These are phyloP conservation scores for Caenorhabditis elegans DNA, from an alignment of 1,140 invertebrate genomes.

Conservation along the genomic window WBcel235 BX284602.5:4711001-4711500, in stretches of 20 bases:
- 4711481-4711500: slow-evolving; percentile 77
- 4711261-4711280: slow-evolving; percentile 79
- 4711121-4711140: slow-evolving; percentile 27
- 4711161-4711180: slow-evolving; percentile 18
- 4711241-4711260: slow-evolving; percentile 76
- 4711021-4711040: slow-evolving; percentile 42
- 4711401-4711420: not conserved
- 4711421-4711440: slow-evolving; percentile 68
- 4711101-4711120: slow-evolving; percentile 34
- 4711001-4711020: slow-evolving; percentile 18
- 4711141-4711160: slow-evolving; percentile 42
- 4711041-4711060: slow-evolving; percentile 26
- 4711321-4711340: slow-evolving; percentile 78
- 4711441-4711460: slow-evolving; percentile 89
- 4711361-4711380: slow-evolving; percentile 70
- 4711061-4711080: slow-evolving; percentile 34
- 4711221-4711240: not conserved
- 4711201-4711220: not conserved
- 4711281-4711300: slow-evolving; percentile 84
- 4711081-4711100: slow-evolving; percentile 25
- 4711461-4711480: slow-evolving; percentile 72
- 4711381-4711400: not conserved
- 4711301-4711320: slow-evolving; percentile 87
- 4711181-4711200: slow-evolving; percentile 36
- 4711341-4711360: slow-evolving; percentile 72